phyloP scores from a whole-genome alignment of 2,113 vertebrate genomes.

The Dendrocopos noguchii region DNA sequence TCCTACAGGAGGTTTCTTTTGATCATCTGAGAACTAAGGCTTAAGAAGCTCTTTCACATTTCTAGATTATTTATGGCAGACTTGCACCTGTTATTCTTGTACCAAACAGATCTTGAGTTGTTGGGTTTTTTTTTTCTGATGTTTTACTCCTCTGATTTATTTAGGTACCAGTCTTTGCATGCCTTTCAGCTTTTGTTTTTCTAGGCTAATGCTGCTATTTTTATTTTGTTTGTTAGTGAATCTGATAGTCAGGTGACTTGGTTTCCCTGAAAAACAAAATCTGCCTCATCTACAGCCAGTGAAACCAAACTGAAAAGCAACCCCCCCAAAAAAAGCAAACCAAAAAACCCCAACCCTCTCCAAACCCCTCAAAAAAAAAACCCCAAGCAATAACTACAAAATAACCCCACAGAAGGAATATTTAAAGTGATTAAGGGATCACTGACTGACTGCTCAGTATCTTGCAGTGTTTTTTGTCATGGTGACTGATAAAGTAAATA shows the following conservation, averaged over 20 bases:
- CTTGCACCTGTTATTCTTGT: neutral
- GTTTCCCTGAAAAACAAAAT: conserved; percentile 31
- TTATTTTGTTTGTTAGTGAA: conserved; percentile 35
- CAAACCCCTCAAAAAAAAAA: no score
- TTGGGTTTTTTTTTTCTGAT: neutral
- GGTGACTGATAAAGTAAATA: neutral
- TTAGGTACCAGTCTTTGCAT: conserved; percentile 4
- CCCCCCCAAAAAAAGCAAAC: neutral
- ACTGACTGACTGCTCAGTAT: neutral
- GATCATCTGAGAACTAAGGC: neutral
- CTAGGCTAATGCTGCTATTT: conserved; percentile 56
- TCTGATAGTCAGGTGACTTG: neutral
- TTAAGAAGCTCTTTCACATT: neutral
- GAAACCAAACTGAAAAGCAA: neutral
- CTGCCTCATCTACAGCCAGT: neutral
- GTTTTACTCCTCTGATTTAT: conserved; percentile 40
- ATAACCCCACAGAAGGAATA: neutral
- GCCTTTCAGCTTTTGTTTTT: conserved; percentile 58
- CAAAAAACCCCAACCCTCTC: neutral
- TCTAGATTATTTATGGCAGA: neutral
- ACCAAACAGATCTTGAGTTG: neutral
- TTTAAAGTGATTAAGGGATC: neutral
- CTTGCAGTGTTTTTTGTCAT: neutral
- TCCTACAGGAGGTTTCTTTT: neutral
- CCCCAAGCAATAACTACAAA: neutral